These are phyloP conservation scores for Halichoerus grypus DNA, from an alignment of 2,113 vertebrate genomes.

Conservation along the genomic window DNA sequence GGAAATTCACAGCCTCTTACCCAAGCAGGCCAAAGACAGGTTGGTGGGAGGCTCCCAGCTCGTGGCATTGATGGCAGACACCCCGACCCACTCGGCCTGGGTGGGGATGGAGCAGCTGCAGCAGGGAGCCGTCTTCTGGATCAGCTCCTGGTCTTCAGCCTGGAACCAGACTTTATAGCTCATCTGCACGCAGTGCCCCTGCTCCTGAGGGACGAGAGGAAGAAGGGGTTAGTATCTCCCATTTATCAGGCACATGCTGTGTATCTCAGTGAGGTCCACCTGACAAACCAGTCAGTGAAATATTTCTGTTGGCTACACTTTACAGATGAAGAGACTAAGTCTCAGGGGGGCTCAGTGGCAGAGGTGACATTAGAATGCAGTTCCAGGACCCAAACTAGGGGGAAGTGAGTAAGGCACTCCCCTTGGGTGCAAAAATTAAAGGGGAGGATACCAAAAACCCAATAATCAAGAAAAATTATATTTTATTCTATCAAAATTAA, in stretches of 20 bases:
- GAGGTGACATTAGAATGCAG: background rate
- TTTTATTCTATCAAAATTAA: background rate
- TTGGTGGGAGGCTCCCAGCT: background rate
- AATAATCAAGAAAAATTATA: background rate
- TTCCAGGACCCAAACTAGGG: background rate
- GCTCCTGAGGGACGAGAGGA: slow-evolving; percentile 10
- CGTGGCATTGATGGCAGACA: background rate
- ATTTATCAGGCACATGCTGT: background rate
- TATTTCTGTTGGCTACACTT: background rate
- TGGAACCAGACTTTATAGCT: slow-evolving; percentile 72
- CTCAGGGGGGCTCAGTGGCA: background rate
- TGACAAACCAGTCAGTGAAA: background rate
- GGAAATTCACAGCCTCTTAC: slow-evolving; percentile 49
- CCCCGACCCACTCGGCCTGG: background rate
- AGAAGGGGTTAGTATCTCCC: background rate
- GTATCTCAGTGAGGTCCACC: background rate
- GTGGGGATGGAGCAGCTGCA: slow-evolving; percentile 50
- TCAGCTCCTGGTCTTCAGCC: background rate
- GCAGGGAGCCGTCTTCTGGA: background rate
- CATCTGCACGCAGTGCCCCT: background rate
- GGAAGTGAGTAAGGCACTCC: background rate
- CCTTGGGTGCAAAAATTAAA: background rate
- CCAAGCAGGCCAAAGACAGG: slow-evolving; percentile 77
- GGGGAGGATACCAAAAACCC: background rate
- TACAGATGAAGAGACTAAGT: background rate